phyloP scores from a whole-genome alignment of 2,797 vertebrate species.

The Microchirus variegatus region DNA sequence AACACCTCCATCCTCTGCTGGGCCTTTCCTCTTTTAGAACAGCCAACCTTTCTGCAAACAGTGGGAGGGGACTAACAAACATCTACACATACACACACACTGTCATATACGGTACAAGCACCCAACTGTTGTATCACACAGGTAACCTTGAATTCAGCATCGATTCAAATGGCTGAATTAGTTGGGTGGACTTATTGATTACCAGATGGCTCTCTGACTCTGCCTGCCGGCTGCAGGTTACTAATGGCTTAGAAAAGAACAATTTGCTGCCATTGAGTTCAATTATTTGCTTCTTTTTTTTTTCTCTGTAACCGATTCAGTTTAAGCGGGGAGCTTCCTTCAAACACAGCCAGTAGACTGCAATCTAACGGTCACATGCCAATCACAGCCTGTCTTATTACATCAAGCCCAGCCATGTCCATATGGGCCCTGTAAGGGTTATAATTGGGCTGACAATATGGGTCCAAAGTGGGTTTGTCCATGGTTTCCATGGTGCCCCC shows the following conservation, averaged over 20 bases:
- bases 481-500: too few species aligned
- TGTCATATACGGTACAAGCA: background rate
- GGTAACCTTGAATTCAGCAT: background rate
- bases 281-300: too few species aligned
- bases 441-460: too few species aligned
- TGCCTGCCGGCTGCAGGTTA: slow-evolving; percentile 2
- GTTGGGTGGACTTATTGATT: slow-evolving; percentile 38
- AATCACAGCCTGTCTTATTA: too few species aligned
- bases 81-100: slow-evolving; percentile 14
- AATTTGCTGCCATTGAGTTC: background rate
- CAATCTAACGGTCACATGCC: too few species aligned
- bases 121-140: slow-evolving; percentile 15
- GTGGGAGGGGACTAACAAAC: slow-evolving; percentile 36
- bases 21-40: slow-evolving; percentile 46
- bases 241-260: slow-evolving; percentile 16
- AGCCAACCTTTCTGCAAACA: slow-evolving; percentile 45
- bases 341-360: too few species aligned
- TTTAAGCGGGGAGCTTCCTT: too few species aligned
- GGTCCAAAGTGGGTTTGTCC: too few species aligned
- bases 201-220: slow-evolving; percentile 8
- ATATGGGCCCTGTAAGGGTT: too few species aligned
- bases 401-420: too few species aligned
- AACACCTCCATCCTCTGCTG: slow-evolving; percentile 44
- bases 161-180: slow-evolving; percentile 3
- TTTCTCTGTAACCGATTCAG: too few species aligned